These are phyloP conservation scores for Harpagifer antarcticus DNA, from an alignment of 2,797 vertebrate genomes.

Conservation along the genomic window DNA sequence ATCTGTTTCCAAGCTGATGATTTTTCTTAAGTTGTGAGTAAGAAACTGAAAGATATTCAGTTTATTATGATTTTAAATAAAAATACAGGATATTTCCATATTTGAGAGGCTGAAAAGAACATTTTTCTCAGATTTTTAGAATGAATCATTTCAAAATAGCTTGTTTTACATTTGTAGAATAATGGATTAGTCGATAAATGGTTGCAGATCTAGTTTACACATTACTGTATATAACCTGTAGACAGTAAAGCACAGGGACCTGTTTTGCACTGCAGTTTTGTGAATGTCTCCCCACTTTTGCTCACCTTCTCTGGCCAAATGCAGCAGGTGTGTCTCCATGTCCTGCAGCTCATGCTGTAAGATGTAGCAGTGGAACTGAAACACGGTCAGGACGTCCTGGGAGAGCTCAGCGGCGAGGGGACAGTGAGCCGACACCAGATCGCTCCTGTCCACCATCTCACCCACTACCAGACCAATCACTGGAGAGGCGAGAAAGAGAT, in stretches of 20 bases:
- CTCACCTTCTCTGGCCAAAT: slow-evolving; percentile 92
- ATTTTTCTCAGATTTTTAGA: no score
- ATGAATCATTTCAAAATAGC: no score
- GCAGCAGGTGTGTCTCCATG: slow-evolving; percentile 90
- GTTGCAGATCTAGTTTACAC: not conserved
- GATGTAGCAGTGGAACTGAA: slow-evolving; percentile 94
- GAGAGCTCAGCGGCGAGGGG: slow-evolving; percentile 80
- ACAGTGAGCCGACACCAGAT: slow-evolving; percentile 79
- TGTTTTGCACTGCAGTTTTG: not conserved
- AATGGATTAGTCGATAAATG: no score
- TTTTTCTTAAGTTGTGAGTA: no score
- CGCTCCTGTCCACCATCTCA: slow-evolving; percentile 91
- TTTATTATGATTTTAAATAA: no score
- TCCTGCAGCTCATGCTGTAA: slow-evolving; percentile 87
- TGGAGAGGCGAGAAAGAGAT: slow-evolving; percentile 56
- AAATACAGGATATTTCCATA: no score
- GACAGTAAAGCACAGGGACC: fast-evolving
- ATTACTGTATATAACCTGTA: not conserved
- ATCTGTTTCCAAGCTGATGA: no score
- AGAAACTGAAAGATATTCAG: no score
- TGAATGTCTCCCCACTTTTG: not conserved
- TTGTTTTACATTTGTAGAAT: no score
- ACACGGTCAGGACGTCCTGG: slow-evolving; percentile 93
- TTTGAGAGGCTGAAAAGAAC: no score
- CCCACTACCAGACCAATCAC: slow-evolving; percentile 90